Base-by-base conservation (phyloP, 1,140 invertebrate genomes). In the Procambarus clarkii region DNA sequence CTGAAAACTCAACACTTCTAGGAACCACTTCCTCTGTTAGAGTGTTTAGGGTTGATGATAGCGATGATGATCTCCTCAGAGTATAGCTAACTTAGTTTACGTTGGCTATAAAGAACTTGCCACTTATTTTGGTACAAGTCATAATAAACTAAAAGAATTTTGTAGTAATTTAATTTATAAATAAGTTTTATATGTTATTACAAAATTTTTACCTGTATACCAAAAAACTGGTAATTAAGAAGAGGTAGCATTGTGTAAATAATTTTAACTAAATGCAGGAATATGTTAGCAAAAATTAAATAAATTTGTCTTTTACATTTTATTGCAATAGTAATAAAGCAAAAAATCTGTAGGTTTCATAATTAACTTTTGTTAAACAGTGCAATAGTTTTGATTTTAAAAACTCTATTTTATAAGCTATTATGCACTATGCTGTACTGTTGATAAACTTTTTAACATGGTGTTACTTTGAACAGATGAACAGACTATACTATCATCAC, bases 31-130 rank as follows among this genome's bases (percentile, higher is more conserved):
- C 24, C 11, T 88, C 77, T 34, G 60, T 54, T 78, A 79, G 82
- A 69, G 60, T 86, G n/a, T 91, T 78, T 46, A 91, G 76, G 54
- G 82, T 79, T 58, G 89, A 91, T 86, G 89, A 91, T 48, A 91
- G 89, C 50, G 89, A 91, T 86, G 89, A 91, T 85, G 82, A 91
- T 54, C 34, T 91, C 45, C 82, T 91, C 15, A 84, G 82, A 79
- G 74, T 91, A 18, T 91, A 88, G 86, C 21, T 64, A 81, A 45
- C 15, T 15, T 44, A 15, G 15, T 13, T 9, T 81, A 81, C 7
- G 54, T 58, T 18, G 54, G 21, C 7, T 81, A 7, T 18, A 54
- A 34, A 34, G 4, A 21, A 69, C 45, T 80, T 50, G 48, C 45
- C 44, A 7, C 11, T n/a, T 78, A 34, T 80, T 48, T 3, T 71